phyloP scores from a whole-genome alignment of 2,113 vertebrate genomes.

The Carlito syrichta region DNA sequence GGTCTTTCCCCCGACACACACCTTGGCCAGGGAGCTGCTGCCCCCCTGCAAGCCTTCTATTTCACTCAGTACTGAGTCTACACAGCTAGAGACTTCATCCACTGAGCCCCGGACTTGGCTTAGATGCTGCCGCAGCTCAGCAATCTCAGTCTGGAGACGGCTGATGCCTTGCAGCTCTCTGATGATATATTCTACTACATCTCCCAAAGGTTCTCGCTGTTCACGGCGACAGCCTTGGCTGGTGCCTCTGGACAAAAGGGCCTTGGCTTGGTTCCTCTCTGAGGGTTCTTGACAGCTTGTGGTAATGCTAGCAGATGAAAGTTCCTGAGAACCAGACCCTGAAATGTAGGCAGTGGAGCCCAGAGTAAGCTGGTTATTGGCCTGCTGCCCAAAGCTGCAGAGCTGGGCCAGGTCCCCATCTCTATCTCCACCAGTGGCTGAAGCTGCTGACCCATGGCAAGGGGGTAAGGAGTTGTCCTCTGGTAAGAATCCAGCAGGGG shows the following conservation, averaged over 20 bases:
- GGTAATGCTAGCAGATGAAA: slow-evolving; percentile 71
- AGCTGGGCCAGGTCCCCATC: slow-evolving; percentile 77
- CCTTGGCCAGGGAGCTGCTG: slow-evolving; percentile 63
- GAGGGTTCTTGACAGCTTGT: slow-evolving; percentile 77
- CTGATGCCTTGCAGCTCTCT: slow-evolving; percentile 97
- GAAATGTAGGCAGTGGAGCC: slow-evolving; percentile 13
- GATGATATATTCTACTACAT: slow-evolving; percentile 94
- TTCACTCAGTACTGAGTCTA: slow-evolving; percentile 93
- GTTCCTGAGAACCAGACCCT: slow-evolving; percentile 69
- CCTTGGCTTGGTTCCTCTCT: slow-evolving; percentile 69
- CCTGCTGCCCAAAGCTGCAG: slow-evolving; percentile 73
- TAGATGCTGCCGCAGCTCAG: slow-evolving; percentile 93
- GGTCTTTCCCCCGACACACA: neutral
- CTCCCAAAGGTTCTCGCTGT: slow-evolving; percentile 78
- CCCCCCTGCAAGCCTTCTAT: slow-evolving; percentile 92
- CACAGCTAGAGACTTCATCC: slow-evolving; percentile 95
- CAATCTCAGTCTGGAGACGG: slow-evolving; percentile 96
- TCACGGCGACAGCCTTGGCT: neutral
- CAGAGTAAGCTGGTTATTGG: slow-evolving; percentile 44
- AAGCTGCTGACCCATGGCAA: slow-evolving; percentile 51
- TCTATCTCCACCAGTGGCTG: slow-evolving; percentile 76
- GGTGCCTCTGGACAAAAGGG: slow-evolving; percentile 37
- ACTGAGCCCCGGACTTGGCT: slow-evolving; percentile 94
- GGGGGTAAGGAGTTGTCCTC: slow-evolving; percentile 29
- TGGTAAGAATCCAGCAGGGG: slow-evolving; percentile 68